Evolutionary conservation across 2,113 vertebrate genomes (phyloP), one percentile per base, ranked within the genome.

Genomic region (Pipra filicauda): DNA sequence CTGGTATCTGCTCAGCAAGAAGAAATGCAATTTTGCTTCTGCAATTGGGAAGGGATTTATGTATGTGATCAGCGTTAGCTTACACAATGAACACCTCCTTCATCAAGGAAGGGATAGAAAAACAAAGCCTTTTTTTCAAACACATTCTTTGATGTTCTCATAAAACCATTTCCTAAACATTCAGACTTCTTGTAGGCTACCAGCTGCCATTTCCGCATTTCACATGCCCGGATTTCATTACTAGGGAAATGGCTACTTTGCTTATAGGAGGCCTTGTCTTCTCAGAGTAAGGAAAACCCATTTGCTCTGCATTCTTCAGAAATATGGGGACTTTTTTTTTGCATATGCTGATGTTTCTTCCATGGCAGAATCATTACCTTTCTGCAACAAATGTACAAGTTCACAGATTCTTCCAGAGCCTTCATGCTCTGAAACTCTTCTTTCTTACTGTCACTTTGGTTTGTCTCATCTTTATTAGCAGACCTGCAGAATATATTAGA

Each of bases 381-480:
- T 85, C 89, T 94, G 93, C 74, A 95, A 96, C 83, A 94, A 91
- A 94, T 2, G 67, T 72, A 93, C 54, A 94, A 94, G 84, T 75
- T 89, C 81, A 85, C 41, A 89, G 81, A 94, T 95, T 70, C 93
- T 91, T 95, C 87, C 85, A 96, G 95, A 96, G 89, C 85, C 84
- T 85, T 94, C 91, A 94, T 27, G 87, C 93, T 91, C 94, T 92
- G 87, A 89, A 92, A 95, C 85, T 95, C 86, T 90, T 96, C 89
- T 82, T 89, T 91, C 81, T 84, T 84, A 84, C 86, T 87, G 44
- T 82, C 89, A 87, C 37, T 93, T 92, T 81, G 91, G 69, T 94
- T 93, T 92, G 73, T 64, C 77, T 95, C 84, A 88, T 87, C 84
- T 85, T 78, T 75, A 87, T 84, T 66, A 94, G 81, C 23, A 94